Evolutionary conservation across 1,140 invertebrate genomes (phyloP), one percentile per base, ranked within the genome.

Genomic region (Rhagoletis zephyria): DNA sequence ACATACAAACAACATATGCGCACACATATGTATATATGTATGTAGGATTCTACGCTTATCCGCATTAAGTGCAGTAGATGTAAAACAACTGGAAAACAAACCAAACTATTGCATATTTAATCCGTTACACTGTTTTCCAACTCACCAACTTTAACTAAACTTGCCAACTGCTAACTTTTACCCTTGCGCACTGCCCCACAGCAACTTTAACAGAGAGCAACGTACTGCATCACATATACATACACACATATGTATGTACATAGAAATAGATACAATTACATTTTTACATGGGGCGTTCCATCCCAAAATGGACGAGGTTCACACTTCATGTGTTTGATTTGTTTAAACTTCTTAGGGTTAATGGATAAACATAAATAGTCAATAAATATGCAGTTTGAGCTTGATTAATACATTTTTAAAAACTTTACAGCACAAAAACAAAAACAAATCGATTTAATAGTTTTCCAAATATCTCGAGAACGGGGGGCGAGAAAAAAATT

Each of bases 61-160:
- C 48, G 48, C 12, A 81, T 56, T 30, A 81, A 81, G 48, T 81
- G 74, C 56, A 56, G 74, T 56, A 51, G 74, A 81, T 81, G 74
- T 81, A 81, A 81, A 81, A 59, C 74, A 81, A 81, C 19, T 51
- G 74, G n/a, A 56, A 56, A 81, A 81, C 74, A 81, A 81, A 59
- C 48, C 74, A 30, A 81, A 30, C 74, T 19, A 56, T 81, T 81
- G 48, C 74, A 81, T 81, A 81, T 59, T 81, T 81, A 81, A 81
- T 59, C 74, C 74, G 74, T 81, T 59, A 81, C 12, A 56, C 48
- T 14, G 42, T 59, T 81, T 59, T 81, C 74, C 74, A 81, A 81
- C 74, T 81, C 74, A 56, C 74, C 74, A 56, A 59, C 74, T 81
- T 51, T 19, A 81, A 48, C 42, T 16, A 45, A 74, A 74, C 14